phyloP scores from a whole-genome alignment of 2,888 invertebrate genomes.

The Himalopsyche tibetana region DNA sequence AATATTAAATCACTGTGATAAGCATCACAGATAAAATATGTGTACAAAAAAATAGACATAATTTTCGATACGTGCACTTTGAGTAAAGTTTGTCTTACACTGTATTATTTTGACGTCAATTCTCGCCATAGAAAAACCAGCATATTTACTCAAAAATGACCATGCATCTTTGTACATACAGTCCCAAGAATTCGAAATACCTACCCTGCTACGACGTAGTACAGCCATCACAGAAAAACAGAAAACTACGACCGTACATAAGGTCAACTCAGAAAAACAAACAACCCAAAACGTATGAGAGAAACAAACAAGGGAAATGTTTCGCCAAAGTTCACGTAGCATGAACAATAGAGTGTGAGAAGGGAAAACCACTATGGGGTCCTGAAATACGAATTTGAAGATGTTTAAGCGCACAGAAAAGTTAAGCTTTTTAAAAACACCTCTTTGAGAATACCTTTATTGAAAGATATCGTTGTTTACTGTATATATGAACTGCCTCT shows the following conservation, averaged over 20 bases:
- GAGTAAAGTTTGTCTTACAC: too few relatives aligned
- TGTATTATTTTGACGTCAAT: too few relatives aligned
- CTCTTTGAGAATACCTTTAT: neutral
- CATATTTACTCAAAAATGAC: too few relatives aligned
- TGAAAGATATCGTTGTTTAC: neutral
- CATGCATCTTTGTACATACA: too few relatives aligned
- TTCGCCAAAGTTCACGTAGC: neutral
- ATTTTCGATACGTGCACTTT: too few relatives aligned
- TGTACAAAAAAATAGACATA: too few relatives aligned
- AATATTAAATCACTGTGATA: too few relatives aligned
- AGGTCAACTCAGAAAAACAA: neutral
- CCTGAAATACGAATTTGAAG: neutral
- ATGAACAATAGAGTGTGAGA: neutral
- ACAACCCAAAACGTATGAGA: neutral
- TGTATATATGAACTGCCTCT: too few relatives aligned
- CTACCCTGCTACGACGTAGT: too few relatives aligned
- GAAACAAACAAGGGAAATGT: neutral
- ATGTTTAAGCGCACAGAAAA: neutral
- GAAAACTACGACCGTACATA: neutral
- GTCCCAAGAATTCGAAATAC: too few relatives aligned
- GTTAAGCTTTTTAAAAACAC: neutral
- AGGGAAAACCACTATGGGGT: conserved; percentile 5
- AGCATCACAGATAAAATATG: too few relatives aligned
- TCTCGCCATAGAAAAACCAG: too few relatives aligned
- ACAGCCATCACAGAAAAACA: neutral